A percentile compares a stretch with the other conserved stretches of the same genome.
phyloP scores from a whole-genome alignment of 2,888 invertebrate genomes.

The Trissonchulus latispiculum region DNA sequence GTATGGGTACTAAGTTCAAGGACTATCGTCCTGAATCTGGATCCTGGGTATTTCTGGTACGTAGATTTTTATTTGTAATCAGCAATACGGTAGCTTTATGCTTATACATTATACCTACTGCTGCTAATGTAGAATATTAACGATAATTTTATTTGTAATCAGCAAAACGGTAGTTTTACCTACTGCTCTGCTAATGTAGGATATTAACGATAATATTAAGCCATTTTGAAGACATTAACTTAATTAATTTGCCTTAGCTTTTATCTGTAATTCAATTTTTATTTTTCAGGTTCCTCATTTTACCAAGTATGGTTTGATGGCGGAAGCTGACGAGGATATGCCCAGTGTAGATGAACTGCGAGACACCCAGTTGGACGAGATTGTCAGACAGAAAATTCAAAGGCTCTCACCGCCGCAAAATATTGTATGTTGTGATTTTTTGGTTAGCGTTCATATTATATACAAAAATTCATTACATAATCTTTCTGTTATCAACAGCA shows the following conservation, averaged over 20 bases:
- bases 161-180: neutral
- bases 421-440: no score
- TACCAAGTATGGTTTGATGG: slow-evolving; percentile 48
- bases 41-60: slow-evolving; percentile 86
- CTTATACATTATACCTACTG: neutral
- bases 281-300: slow-evolving; percentile 45
- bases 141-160: neutral
- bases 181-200: neutral
- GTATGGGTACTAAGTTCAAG: slow-evolving; percentile 77
- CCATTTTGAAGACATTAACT: neutral
- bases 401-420: neutral
- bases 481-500: no score
- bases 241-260: no score
- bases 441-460: no score
- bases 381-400: neutral
- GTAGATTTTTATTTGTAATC: neutral
- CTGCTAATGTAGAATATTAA: neutral
- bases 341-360: neutral
- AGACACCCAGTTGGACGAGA: neutral
- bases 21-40: slow-evolving; percentile 94
- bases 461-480: no score
- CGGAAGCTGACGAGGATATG: slow-evolving; percentile 41
- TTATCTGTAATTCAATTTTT: no score
- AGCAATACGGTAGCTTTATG: neutral
- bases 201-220: no score